phyloP scores from a whole-genome alignment of 2,888 invertebrate genomes.

The Muschampia plurimacula region DNA sequence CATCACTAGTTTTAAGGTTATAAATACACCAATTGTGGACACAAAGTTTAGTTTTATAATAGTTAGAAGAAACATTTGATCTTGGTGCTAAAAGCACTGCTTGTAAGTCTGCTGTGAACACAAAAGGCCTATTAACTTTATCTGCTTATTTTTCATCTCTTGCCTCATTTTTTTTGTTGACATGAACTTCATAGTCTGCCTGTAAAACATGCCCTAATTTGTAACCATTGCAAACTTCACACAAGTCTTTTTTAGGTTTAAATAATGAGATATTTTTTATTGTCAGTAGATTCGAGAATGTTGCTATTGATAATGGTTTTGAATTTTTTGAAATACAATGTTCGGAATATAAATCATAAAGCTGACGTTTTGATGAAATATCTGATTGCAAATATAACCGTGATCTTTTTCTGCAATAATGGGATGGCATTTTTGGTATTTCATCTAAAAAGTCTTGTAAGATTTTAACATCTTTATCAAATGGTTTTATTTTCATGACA shows the following conservation, averaged over 20 bases:
- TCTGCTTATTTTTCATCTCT: conserved; percentile 41
- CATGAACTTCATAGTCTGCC: conserved; percentile 11
- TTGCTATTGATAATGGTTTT: conserved; percentile 25
- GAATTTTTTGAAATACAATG: conserved; percentile 15
- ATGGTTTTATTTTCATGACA: neutral
- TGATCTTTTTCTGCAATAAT: neutral
- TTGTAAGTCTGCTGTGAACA: neutral
- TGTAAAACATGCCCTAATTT: conserved; percentile 18
- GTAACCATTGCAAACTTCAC: conserved; percentile 23
- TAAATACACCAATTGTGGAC: neutral
- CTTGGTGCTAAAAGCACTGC: neutral
- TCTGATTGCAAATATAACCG: neutral
- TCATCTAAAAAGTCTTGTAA: neutral
- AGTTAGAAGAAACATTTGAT: neutral
- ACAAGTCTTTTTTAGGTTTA: conserved; percentile 38
- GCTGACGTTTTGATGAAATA: conserved; percentile 16
- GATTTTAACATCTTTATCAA: neutral
- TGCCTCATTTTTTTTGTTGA: conserved; percentile 44
- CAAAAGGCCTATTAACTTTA: conserved; percentile 39
- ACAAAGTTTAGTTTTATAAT: neutral
- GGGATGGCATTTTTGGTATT: neutral
- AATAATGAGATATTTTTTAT: conserved; percentile 33
- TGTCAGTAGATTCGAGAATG: conserved; percentile 17
- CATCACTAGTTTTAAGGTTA: neutral
- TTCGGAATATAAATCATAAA: conserved; percentile 25